Base-by-base conservation (phyloP, 2,888 invertebrate genomes). In the Drosophila quasianomalipes region DNA sequence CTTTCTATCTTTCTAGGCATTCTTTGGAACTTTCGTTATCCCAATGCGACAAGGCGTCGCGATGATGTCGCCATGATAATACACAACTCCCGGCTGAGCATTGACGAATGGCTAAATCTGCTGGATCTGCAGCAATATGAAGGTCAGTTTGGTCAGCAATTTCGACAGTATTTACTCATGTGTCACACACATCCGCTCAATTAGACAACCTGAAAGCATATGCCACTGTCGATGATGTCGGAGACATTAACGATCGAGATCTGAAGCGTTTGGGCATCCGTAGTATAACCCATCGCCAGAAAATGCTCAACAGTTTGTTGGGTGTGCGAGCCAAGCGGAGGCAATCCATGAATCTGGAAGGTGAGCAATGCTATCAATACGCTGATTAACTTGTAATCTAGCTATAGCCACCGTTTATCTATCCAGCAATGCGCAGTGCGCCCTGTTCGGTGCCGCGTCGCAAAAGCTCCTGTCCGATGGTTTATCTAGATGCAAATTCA, bases 241-340 rank as follows among this genome's bases (percentile, higher is more conserved):
- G 91, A 6, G 91, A 92, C 30, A 80, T 93, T 0, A 85, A 66
- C 33, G 92, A 96, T 90, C 93, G 94, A 4, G 95, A 95, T 77
- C 93, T 96, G 58, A 95, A 94, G 85, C 94, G 94, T 53, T 91
- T 95, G 70, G 96, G 96, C 0, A 94, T 96, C 39, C 95, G 94
- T 76, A 95, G 95, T 83, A 94, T 95, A 4, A 95, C 95, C 22
- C 96, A 96, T 92, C 93, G 96, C 37, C 95, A 95, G 3, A 94
- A 95, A 82, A 95, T 96, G 80, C 94, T 95, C 74, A 95, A 95
- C 41, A 96, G 95, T 91, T 93, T 96, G 61, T 94, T 95, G n/a
- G 94, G 95, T 12, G 94, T 96, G 6, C 94, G 95, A 49, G 94
- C 95, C 31, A 96, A 96, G 92, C 95, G 95, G 62, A 93, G 95